Conservation (phyloP, 2,113 vertebrate species). For the Australoheros scitulus region DNA sequence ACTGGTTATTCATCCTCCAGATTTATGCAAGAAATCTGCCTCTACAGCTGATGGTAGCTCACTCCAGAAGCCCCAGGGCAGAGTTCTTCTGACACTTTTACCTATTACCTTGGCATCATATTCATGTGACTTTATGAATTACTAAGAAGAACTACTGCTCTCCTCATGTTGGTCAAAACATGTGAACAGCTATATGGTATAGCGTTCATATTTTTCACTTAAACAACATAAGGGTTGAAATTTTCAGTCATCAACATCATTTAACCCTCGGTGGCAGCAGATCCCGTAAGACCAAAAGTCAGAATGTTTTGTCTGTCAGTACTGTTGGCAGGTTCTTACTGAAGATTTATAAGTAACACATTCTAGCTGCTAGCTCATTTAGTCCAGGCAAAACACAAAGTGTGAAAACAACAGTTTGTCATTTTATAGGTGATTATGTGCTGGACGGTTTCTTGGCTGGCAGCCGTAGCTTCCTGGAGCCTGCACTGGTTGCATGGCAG, state of each 20-base stretch:
- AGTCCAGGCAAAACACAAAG: not conserved
- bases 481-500: slow-evolving; percentile 21
- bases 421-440: slow-evolving; percentile 1
- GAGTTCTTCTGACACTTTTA: slow-evolving; percentile 41
- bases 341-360: not conserved
- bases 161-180: slow-evolving; percentile 2
- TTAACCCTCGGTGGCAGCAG: not conserved
- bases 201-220: not conserved
- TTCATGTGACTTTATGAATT: slow-evolving; percentile 37
- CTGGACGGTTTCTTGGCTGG: slow-evolving; percentile 1
- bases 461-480: slow-evolving; percentile 11
- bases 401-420: slow-evolving; percentile 2
- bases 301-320: not conserved
- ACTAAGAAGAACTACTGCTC: slow-evolving; percentile 25
- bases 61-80: slow-evolving; percentile 37
- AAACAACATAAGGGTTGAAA: not conserved
- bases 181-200: not conserved
- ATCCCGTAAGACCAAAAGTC: not conserved
- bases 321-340: not conserved
- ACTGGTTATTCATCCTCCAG: slow-evolving; percentile 58
- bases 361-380: not conserved
- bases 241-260: not conserved
- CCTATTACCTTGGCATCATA: slow-evolving; percentile 34
- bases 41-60: slow-evolving; percentile 38
- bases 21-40: slow-evolving; percentile 40